These are phyloP conservation scores for Lepidotrigona ventralis DNA, from an alignment of 1,140 invertebrate genomes.

Conservation along the genomic window DNA sequence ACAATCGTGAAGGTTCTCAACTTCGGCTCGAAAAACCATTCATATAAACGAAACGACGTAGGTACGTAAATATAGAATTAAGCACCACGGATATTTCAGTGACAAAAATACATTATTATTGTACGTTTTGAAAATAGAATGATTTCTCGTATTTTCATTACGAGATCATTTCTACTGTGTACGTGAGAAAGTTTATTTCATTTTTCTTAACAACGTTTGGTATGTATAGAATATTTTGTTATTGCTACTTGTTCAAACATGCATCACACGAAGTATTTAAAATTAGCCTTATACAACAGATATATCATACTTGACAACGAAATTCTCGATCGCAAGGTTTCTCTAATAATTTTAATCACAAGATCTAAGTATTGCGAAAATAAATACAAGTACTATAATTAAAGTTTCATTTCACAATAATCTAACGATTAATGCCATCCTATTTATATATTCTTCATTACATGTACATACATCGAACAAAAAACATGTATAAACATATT, in stretches of 20 bases:
- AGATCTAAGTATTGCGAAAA: not conserved
- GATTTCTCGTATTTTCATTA: not conserved
- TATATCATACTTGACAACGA: not conserved
- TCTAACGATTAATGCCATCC: not conserved
- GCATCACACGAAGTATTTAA: not conserved
- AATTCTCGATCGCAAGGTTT: not conserved
- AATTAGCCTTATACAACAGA: not conserved
- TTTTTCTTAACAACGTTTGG: not conserved
- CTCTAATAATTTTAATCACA: too few species aligned
- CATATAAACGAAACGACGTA: not conserved
- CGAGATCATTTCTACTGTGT: not conserved
- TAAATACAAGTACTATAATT: not conserved
- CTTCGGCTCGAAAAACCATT: not conserved
- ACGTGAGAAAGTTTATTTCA: not conserved
- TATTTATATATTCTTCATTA: too few species aligned
- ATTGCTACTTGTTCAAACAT: not conserved
- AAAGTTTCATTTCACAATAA: not conserved
- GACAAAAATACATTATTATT: not conserved
- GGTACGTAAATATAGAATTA: not conserved
- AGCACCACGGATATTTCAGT: not conserved
- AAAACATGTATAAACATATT: not conserved
- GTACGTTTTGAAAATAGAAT: not conserved
- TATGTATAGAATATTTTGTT: not conserved
- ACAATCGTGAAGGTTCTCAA: conserved; percentile 41
- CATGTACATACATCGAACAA: not conserved